Percentiles rank a stretch among this genome's conserved stretches.
These are phyloP conservation scores for Lagocephalus sceleratus DNA, from an alignment of 2,797 vertebrate species.

Conservation along the genomic window DNA sequence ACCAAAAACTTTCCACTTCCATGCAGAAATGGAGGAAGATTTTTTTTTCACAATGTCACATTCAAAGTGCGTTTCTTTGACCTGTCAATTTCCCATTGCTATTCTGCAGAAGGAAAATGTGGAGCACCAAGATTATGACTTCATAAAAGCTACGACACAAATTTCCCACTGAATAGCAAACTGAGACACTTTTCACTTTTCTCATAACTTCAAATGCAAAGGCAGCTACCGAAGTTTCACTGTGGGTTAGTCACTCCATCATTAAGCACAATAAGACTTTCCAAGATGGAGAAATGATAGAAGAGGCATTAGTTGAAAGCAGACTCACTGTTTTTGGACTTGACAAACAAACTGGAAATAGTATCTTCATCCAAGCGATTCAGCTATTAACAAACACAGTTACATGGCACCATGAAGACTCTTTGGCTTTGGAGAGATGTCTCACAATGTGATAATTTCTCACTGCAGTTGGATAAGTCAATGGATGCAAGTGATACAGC, in stretches of 20 bases:
- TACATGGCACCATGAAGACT: conserved; percentile 6
- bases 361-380: conserved; percentile 18
- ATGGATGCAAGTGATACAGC: conserved; percentile 12
- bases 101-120: neutral
- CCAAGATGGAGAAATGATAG: conserved; percentile 23
- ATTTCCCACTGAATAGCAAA: neutral
- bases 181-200: neutral
- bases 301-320: conserved; percentile 27
- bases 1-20: too few relatives aligned
- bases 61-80: too few relatives aligned
- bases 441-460: conserved; percentile 14
- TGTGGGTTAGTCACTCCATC: conserved; percentile 14
- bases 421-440: conserved; percentile 22
- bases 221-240: conserved; percentile 7
- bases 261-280: conserved; percentile 17
- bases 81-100: too few relatives aligned
- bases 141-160: neutral
- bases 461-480: conserved; percentile 17
- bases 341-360: conserved; percentile 25
- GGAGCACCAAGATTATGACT: neutral
- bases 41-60: too few relatives aligned
- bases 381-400: conserved; percentile 20
- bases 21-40: too few relatives aligned
- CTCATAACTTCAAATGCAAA: conserved; percentile 1
- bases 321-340: conserved; percentile 13